Percentiles rank a stretch among this genome's conserved stretches.
phyloP scores from a whole-genome alignment of 2,797 vertebrate species.

The Sciaenops ocellatus region DNA sequence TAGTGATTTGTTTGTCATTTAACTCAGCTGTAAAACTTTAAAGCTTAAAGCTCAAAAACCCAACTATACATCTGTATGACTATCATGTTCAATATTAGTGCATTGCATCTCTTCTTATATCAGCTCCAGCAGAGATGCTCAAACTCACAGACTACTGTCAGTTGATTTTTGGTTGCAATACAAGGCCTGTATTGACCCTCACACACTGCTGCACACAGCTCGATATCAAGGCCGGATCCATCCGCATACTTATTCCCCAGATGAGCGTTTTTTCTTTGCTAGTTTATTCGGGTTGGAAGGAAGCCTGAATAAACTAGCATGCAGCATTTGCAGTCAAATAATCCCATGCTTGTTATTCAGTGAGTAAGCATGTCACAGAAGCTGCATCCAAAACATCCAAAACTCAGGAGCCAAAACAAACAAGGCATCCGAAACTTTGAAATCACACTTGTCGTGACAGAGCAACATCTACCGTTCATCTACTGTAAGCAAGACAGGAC shows the following conservation, averaged over 20 bases:
- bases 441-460: slow-evolving; percentile 5
- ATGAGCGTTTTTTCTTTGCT: neutral
- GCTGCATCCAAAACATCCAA: slow-evolving; percentile 22
- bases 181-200: slow-evolving; percentile 17
- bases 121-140: slow-evolving; percentile 1
- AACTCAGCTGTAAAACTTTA: neutral
- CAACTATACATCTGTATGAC: too few relatives aligned
- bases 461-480: slow-evolving; percentile 13
- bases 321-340: slow-evolving; percentile 22
- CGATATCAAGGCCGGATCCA: slow-evolving; percentile 9
- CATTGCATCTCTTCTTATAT: neutral
- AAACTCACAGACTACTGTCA: slow-evolving; percentile 5
- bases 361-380: slow-evolving; percentile 52
- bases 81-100: neutral
- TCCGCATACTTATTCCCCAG: neutral
- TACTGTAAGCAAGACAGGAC: slow-evolving; percentile 23
- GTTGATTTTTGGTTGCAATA: slow-evolving; percentile 10
- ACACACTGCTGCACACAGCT: slow-evolving; percentile 1
- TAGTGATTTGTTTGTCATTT: neutral
- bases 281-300: slow-evolving; percentile 29
- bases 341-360: slow-evolving; percentile 61
- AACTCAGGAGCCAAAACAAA: slow-evolving; percentile 40
- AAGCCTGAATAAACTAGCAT: slow-evolving; percentile 37
- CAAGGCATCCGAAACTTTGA: neutral
- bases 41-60: neutral